Conservation (phyloP, 2,113 vertebrate species). For the Sapajus apella region DNA sequence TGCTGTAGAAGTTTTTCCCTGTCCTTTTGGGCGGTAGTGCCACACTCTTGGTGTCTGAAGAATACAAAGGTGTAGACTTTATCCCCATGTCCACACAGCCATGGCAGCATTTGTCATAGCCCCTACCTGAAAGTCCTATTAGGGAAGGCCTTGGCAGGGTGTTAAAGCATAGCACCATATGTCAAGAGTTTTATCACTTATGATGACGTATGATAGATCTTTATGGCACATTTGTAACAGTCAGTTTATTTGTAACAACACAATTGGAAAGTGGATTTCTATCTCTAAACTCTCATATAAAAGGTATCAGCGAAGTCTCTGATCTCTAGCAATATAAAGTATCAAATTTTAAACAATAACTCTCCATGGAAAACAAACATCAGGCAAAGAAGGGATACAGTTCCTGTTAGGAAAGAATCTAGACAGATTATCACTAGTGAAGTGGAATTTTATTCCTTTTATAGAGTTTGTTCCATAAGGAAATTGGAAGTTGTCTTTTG, state of each 20-base stretch:
- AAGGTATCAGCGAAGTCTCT: neutral
- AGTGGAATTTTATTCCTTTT: neutral
- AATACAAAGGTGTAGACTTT: no score
- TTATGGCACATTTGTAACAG: constrained; percentile 15
- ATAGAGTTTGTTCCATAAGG: neutral
- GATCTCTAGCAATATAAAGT: neutral
- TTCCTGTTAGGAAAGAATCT: neutral
- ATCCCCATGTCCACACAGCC: neutral
- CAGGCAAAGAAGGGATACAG: neutral
- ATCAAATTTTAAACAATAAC: neutral
- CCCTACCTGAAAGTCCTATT: neutral
- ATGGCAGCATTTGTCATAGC: neutral
- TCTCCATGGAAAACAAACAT: neutral
- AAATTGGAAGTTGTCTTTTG: neutral
- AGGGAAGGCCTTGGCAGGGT: neutral
- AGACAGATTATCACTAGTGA: neutral
- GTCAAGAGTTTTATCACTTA: constrained; percentile 20
- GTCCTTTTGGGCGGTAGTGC: accelerated
- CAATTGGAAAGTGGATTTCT: constrained; percentile 34
- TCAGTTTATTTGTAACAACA: constrained; percentile 29
- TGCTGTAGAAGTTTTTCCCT: neutral
- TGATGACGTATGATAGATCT: neutral
- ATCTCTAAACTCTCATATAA: neutral
- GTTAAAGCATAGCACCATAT: neutral
- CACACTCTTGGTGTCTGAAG: neutral